phyloP scores from a whole-genome alignment of 2,888 invertebrate species.

The Lamellibrachia columna region DNA sequence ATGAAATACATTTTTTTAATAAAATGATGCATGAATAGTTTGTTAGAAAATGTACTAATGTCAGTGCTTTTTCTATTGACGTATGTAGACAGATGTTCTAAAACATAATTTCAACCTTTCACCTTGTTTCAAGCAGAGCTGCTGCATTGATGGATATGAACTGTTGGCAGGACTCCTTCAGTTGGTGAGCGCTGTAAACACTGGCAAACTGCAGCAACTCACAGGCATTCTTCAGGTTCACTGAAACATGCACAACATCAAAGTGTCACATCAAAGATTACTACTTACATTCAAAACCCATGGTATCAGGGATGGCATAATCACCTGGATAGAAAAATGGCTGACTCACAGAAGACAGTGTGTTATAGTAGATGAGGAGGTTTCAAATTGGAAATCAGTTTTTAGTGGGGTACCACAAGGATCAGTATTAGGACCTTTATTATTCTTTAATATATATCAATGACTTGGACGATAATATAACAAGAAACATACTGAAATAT shows the following conservation, averaged over 20 bases:
- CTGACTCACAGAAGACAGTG: neutral
- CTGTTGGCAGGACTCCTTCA: constrained; percentile 79
- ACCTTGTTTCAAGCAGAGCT: constrained; percentile 76
- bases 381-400: too few relatives aligned
- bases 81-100: neutral
- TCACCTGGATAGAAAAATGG: too few relatives aligned
- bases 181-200: constrained; percentile 78
- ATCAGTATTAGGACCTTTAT: too few relatives aligned
- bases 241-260: constrained; percentile 45
- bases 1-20: neutral
- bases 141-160: constrained; percentile 81
- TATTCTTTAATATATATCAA: too few relatives aligned
- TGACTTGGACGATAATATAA: too few relatives aligned
- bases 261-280: neutral
- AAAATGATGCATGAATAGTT: too few relatives aligned
- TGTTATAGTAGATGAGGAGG: too few relatives aligned
- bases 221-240: constrained; percentile 80
- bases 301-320: too few relatives aligned
- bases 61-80: neutral
- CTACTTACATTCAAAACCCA: too few relatives aligned
- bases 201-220: constrained; percentile 81
- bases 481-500: too few relatives aligned
- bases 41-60: neutral
- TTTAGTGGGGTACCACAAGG: too few relatives aligned
- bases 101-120: constrained; percentile 30